phyloP scores from a whole-genome alignment of 1,140 invertebrate species.

The Nautilus pompilius region DNA sequence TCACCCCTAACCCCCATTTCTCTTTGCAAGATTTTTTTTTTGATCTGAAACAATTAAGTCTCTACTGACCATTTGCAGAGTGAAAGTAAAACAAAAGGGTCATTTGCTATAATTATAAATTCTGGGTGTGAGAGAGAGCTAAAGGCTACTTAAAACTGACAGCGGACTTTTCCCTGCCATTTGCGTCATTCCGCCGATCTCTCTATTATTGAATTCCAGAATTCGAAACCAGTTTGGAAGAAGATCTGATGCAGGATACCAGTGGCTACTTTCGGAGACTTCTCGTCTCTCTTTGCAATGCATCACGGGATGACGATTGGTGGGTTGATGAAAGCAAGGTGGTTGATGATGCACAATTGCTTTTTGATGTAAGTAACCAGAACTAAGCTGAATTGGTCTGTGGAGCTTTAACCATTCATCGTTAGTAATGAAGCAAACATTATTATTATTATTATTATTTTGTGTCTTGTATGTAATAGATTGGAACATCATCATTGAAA shows the following conservation, averaged over 20 bases:
- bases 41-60: too few relatives aligned
- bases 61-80: too few relatives aligned
- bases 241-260: slow-evolving; percentile 28
- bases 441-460: background rate
- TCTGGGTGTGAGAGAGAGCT: too few relatives aligned
- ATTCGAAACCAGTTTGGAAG: slow-evolving; percentile 23
- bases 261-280: slow-evolving; percentile 32
- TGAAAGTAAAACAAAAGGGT: too few relatives aligned
- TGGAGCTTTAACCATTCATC: background rate
- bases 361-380: slow-evolving; percentile 34
- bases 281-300: slow-evolving; percentile 25
- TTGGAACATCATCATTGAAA: background rate
- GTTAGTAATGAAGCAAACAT: background rate
- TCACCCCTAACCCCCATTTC: too few relatives aligned
- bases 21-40: too few relatives aligned
- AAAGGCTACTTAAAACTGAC: too few relatives aligned
- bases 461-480: background rate
- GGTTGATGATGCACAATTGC: slow-evolving; percentile 28
- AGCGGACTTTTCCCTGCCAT: too few relatives aligned
- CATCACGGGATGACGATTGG: slow-evolving; percentile 15
- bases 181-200: too few relatives aligned
- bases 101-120: too few relatives aligned
- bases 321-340: slow-evolving; percentile 13
- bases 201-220: slow-evolving; percentile 14
- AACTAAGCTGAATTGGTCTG: too few relatives aligned